Conservation (phyloP, 2,888 invertebrate species). For the Cryptus viduatorius region DNA sequence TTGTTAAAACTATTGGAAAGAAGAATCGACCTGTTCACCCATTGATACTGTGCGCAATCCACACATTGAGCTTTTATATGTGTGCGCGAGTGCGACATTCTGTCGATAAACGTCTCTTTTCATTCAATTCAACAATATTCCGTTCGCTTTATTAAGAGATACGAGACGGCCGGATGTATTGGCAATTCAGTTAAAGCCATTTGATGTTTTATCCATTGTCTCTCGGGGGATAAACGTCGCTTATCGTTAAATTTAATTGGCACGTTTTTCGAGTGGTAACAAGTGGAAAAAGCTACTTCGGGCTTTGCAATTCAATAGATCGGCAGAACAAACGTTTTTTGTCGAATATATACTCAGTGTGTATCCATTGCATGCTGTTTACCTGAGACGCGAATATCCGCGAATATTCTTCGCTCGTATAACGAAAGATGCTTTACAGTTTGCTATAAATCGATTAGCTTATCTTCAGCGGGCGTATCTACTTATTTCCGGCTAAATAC, state of each 20-base stretch:
- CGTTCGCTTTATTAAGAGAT: neutral
- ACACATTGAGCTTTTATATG: neutral
- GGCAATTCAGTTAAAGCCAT: conserved; percentile 8
- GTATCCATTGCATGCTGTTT: no score
- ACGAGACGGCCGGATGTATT: neutral
- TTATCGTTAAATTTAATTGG: neutral
- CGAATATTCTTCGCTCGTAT: no score
- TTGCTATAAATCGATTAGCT: no score
- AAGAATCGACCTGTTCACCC: neutral
- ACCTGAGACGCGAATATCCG: no score
- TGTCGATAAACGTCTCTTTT: conserved; percentile 4
- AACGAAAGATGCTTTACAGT: no score
- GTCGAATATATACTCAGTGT: no score
- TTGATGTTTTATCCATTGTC: neutral
- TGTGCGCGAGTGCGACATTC: neutral
- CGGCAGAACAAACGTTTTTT: no score
- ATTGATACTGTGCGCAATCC: no score
- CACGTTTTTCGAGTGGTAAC: neutral
- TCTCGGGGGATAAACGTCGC: conserved; percentile 21
- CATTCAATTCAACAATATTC: neutral
- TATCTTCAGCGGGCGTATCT: no score
- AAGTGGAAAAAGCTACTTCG: no score
- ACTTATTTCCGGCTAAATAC: no score
- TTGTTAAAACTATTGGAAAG: conserved; percentile 37
- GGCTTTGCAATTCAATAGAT: no score